Base-by-base conservation (phyloP, 2,113 vertebrate genomes). In the Pygoscelis adeliae region DNA sequence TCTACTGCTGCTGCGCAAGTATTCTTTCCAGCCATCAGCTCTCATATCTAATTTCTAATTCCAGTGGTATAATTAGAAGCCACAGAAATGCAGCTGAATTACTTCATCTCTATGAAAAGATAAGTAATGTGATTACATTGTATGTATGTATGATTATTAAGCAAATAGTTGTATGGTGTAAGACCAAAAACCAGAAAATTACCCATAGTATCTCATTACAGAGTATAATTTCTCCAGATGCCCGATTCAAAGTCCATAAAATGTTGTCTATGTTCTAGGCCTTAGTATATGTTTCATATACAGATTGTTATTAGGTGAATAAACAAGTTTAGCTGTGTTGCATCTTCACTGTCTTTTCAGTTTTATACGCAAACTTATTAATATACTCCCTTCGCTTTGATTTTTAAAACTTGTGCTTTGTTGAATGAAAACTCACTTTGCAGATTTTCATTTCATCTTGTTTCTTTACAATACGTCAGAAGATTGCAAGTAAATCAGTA, bases 131-230 rank as follows among this genome's bases (percentile, higher is more conserved):
- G 56, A 96, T 93, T 84, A 63, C 77, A 81, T 74, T 91, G 26
- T 67, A 59, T 67, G 38, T 42, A 46, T 38, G 29, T 46, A 27
- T 87, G n/a, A 95, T 91, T 95, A 94, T 84, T 89, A 94, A 82
- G 91, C n/a, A 94, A 91, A 78, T 15, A 84, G 26, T 81, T 92
- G 30, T 26, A 62, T 49, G 8, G 32, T 71, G 13, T 65, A 91
- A 93, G 92, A 89, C 30, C 74, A 90, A 87, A 74, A 91, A 91
- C 40, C 65, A 91, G 81, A 93, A 97, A 91, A 97, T 93, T 84
- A 94, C 29, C n/a, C 38, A 6, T 91, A 77, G 46, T 67, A 70
- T 84, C 87, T 95, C 80, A 84, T 94, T 92, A 82, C 47, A 47
- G n/a, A 55, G 42, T 19, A 52, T 53, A 44, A 67, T 87, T 89